Evolutionary conservation across 2,888 invertebrate species (phyloP), one percentile per base, ranked within the genome.

Genomic region (Lepidochitona cinerea): DNA sequence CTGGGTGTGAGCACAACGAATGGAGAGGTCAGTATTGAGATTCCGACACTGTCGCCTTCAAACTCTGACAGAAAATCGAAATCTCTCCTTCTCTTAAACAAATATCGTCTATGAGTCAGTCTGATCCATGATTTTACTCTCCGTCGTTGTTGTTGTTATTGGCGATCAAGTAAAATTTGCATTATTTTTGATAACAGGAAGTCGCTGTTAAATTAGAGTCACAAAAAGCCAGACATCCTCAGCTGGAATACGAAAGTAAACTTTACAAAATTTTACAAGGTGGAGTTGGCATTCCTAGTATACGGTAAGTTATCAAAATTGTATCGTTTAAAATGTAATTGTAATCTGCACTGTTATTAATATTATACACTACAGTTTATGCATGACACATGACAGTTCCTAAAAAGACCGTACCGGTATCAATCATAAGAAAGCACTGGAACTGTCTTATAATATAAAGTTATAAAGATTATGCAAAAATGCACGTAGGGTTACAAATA

Each of bases 151-250:
- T 49, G 49, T 49, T 49, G 49, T 49, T 49, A 23, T 49, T 49
- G 7, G n/a, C 7, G n/a, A n/a, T 49, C 49, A 7, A 18, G 18
- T 59, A 59, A 29, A 32, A 59, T 29, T 7, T 29, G 29, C 32
- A 32, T 59, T 59, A 29, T 59, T 59, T 59, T 59, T 12, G 9
- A 41, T 41, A 59, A 59, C 79, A 91, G 89, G 92, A 92, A 83
- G 91, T 92, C 26, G 92, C 92, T 41, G 92, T 92, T 52, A 92
- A 92, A 83, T 83, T 92, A 66, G 92, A 92, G 82, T 90, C 91
- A 73, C 87, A 89, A 71, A 91, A 91, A 87, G 92, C 92, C 37
- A 85, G 91, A 75, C 92, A 92, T 81, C 92, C 92, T 65, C 92
- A 92, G 83, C 83, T 92, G 68, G 83, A 92, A 68, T 92, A 92